phyloP scores from a whole-genome alignment of 2,113 vertebrate genomes.

The Nyctereutes procyonoides region DNA sequence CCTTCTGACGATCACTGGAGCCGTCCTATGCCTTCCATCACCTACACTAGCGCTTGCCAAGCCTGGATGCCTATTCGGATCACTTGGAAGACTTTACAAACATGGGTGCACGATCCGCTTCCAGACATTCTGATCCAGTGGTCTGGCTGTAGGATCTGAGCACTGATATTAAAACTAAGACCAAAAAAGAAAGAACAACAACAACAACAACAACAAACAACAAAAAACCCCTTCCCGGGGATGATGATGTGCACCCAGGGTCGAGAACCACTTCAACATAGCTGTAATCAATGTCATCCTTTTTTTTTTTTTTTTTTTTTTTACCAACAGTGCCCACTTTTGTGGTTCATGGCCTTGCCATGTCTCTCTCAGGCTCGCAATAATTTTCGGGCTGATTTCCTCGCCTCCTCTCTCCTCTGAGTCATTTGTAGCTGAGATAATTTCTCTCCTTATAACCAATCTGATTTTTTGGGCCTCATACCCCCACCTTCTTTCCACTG shows the following conservation, averaged over 20 bases:
- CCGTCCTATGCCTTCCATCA: neutral
- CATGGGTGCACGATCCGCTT: neutral
- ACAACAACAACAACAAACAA: too few species aligned
- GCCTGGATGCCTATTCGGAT: neutral
- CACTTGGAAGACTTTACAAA: neutral
- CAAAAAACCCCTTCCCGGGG: neutral
- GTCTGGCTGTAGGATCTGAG: neutral
- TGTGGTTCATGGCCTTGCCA: neutral
- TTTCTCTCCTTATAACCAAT: neutral
- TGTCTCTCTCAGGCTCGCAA: neutral
- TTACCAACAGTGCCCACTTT: neutral
- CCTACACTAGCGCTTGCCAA: neutral
- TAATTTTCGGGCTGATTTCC: neutral
- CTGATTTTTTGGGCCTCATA: neutral
- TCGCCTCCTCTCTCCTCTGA: neutral
- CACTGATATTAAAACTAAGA: neutral
- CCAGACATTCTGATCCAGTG: neutral
- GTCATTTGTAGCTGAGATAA: neutral
- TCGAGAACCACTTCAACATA: neutral
- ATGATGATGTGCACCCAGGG: neutral
- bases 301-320: neutral
- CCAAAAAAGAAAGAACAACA: too few species aligned
- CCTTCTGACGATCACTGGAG: neutral
- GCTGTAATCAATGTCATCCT: neutral
- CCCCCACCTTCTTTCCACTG: neutral